Evolutionary conservation across 53 echinoderm and acorn worm species (phyloP).

Genomic region (Paelopatides confundens): DNA sequence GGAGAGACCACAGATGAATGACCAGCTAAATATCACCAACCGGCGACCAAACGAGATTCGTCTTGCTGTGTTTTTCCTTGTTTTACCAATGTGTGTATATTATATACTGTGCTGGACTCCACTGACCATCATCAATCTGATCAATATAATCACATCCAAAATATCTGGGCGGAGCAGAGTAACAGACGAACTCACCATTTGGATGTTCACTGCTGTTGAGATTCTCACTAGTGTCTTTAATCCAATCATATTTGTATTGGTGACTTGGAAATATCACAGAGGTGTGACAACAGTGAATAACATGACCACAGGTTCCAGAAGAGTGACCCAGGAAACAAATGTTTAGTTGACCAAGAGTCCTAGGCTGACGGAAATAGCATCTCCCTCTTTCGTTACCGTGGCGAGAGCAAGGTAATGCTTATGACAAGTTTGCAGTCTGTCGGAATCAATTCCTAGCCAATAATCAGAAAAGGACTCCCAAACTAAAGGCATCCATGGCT

Average conservation of each 20-base stretch:
- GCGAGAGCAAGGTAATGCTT: no score
- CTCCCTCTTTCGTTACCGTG: no score
- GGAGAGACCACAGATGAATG: neutral
- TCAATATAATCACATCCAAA: neutral
- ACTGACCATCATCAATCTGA: neutral
- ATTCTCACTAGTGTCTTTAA: neutral
- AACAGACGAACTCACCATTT: neutral
- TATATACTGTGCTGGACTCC: conserved; percentile 10
- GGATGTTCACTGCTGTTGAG: neutral
- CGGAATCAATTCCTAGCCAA: no score
- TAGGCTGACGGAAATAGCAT: no score
- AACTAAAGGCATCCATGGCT: no score
- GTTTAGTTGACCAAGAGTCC: neutral
- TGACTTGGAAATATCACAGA: neutral
- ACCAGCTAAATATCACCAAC: neutral
- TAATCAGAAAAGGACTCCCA: no score
- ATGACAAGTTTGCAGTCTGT: no score
- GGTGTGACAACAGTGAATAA: neutral
- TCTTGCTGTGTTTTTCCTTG: neutral
- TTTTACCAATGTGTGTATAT: neutral
- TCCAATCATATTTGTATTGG: neutral
- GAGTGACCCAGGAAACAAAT: conserved; percentile 12
- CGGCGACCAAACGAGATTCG: neutral
- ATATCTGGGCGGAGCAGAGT: neutral
- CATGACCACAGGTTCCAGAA: neutral